These are phyloP conservation scores for Panagrolaimus sp. DNA, from an alignment of 1,140 invertebrate species.

Conservation along the genomic window DNA sequence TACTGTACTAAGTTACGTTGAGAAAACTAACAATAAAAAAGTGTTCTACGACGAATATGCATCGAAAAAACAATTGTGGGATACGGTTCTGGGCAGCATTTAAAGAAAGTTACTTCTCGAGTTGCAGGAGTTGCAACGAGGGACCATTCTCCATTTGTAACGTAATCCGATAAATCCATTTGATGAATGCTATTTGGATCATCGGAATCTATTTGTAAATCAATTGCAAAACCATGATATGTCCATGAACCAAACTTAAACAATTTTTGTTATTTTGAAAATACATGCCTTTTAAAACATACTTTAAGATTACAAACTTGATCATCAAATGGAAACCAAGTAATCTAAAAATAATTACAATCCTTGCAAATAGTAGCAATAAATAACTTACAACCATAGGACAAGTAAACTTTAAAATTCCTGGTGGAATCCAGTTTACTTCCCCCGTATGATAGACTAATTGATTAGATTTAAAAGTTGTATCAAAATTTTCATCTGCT, in stretches of 20 bases:
- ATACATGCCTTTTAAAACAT: too few species aligned
- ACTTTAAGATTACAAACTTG: conserved; percentile 16
- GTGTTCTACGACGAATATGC: conserved; percentile 12
- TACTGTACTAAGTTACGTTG: too few species aligned
- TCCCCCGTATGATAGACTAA: conserved; percentile 33
- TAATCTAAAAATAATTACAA: too few species aligned
- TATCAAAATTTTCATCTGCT: conserved; percentile 32
- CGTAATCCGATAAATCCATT: conserved; percentile 20
- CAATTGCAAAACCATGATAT: conserved; percentile 2
- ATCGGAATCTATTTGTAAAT: conserved; percentile 14
- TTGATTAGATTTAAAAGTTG: conserved; percentile 32
- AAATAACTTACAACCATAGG: too few species aligned
- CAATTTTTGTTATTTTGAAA: too few species aligned
- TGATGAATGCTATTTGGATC: conserved; percentile 10
- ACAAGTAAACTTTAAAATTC: conserved; percentile 36
- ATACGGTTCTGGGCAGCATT: conserved; percentile 13
- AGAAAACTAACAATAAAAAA: conserved; percentile 5
- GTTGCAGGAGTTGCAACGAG: conserved; percentile 1
- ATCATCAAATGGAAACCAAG: neutral
- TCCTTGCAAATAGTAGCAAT: too few species aligned
- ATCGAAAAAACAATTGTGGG: neutral
- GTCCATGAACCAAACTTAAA: conserved; percentile 27
- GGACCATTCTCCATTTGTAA: conserved; percentile 15
- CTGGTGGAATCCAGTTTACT: conserved; percentile 40
- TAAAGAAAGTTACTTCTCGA: neutral